Percentiles rank a stretch among this genome's conserved stretches.
These are phyloP conservation scores for Oriolus oriolus DNA, from an alignment of 2,113 vertebrate species.

Conservation along the genomic window DNA sequence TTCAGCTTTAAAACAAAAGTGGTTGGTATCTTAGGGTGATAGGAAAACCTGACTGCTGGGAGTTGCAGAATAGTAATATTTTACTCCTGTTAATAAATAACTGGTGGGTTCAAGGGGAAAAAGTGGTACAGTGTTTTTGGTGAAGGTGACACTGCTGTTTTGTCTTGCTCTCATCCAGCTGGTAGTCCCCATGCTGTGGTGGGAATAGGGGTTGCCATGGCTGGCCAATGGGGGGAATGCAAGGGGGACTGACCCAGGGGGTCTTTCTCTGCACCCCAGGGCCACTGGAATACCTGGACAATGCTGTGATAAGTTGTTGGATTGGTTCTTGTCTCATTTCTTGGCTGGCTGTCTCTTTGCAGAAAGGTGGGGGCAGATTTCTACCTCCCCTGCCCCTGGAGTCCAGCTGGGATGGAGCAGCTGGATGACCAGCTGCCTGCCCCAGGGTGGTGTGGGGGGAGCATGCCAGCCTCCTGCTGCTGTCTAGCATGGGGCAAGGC, in stretches of 20 bases:
- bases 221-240: fast-evolving
- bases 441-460: neutral
- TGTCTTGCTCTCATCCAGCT: neutral
- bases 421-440: neutral
- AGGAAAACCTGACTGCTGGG: neutral
- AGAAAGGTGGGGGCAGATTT: neutral
- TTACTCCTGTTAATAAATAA: conserved; percentile 44
- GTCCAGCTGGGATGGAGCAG: neutral
- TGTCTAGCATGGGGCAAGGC: neutral
- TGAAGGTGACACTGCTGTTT: neutral
- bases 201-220: neutral
- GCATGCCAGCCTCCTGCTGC: neutral
- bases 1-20: neutral
- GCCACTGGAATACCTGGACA: neutral
- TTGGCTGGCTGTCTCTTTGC: neutral
- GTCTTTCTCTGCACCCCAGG: neutral
- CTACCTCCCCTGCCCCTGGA: neutral
- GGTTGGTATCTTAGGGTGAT: neutral
- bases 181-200: fast-evolving
- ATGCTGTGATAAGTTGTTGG: neutral
- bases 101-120: neutral
- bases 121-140: neutral
- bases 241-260: neutral
- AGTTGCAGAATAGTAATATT: neutral
- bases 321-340: neutral